phyloP scores from a whole-genome alignment of 2,888 invertebrate species.

The Heliconius sara region DNA sequence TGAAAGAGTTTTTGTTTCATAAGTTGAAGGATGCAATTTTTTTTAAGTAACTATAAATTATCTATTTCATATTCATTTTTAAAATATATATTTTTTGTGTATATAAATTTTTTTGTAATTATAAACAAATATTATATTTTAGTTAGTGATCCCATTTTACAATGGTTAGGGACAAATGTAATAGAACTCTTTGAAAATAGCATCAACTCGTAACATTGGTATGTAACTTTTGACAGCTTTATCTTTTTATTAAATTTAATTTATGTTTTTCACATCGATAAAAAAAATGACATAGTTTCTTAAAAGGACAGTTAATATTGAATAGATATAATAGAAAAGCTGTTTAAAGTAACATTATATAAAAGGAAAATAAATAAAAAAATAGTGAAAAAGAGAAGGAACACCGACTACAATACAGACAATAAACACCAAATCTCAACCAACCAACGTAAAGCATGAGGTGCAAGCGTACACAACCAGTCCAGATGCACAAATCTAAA shows the following conservation, averaged over 20 bases:
- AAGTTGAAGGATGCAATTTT: too few species aligned
- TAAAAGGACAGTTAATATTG: neutral
- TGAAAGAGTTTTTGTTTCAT: neutral
- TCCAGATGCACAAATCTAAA: constrained; percentile 60
- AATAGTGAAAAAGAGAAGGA: constrained; percentile 80
- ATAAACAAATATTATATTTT: too few species aligned
- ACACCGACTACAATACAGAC: constrained; percentile 78
- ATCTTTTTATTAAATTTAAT: neutral
- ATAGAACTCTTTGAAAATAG: constrained; percentile 34
- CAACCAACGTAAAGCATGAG: constrained; percentile 66
- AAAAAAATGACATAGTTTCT: too few species aligned
- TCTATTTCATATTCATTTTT: too few species aligned
- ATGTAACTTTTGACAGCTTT: constrained; percentile 43
- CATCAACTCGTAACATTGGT: constrained; percentile 34
- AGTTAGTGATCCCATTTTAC: too few species aligned
- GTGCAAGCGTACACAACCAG: constrained; percentile 78
- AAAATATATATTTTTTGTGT: too few species aligned
- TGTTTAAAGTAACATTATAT: neutral
- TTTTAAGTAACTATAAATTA: too few species aligned
- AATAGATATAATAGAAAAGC: neutral
- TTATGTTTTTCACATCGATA: too few species aligned
- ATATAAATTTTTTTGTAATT: too few species aligned
- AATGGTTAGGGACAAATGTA: neutral
- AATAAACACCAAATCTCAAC: constrained; percentile 58
- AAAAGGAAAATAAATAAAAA: constrained; percentile 6